These are phyloP conservation scores for Potamarius usumacintae DNA, from an alignment of 2,113 vertebrate genomes.

Conservation along the genomic window DNA sequence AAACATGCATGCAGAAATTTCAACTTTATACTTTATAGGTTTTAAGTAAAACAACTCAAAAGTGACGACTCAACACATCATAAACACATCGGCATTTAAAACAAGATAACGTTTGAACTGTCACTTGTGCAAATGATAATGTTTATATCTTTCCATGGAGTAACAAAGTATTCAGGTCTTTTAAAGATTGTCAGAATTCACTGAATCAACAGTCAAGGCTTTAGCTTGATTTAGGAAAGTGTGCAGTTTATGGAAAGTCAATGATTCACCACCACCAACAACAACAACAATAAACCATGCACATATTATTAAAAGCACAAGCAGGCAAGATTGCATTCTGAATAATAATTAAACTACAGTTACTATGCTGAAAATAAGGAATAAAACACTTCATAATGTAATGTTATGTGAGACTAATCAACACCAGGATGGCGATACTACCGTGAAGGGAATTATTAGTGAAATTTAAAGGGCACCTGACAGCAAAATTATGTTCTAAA, in stretches of 20 bases:
- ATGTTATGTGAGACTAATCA: neutral
- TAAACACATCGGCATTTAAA: neutral
- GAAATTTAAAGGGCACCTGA: no score
- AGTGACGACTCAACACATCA: neutral
- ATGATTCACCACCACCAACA: neutral
- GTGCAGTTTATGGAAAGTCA: neutral
- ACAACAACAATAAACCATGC: neutral
- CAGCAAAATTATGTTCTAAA: no score
- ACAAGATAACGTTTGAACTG: neutral
- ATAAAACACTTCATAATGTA: neutral
- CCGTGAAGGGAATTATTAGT: neutral
- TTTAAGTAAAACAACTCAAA: neutral
- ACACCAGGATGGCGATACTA: neutral
- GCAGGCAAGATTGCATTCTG: neutral
- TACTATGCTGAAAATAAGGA: neutral
- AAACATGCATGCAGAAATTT: neutral
- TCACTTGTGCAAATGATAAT: neutral
- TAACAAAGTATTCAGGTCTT: neutral
- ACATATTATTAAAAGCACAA: neutral
- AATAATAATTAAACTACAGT: neutral
- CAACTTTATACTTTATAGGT: neutral
- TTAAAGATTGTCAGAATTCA: neutral
- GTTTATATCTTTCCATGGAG: neutral
- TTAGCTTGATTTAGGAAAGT: neutral
- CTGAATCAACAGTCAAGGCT: neutral